Evolutionary conservation across 92 coral and sea anemone species (phyloP).

Genomic region (Epizoanthus stellaris): DNA sequence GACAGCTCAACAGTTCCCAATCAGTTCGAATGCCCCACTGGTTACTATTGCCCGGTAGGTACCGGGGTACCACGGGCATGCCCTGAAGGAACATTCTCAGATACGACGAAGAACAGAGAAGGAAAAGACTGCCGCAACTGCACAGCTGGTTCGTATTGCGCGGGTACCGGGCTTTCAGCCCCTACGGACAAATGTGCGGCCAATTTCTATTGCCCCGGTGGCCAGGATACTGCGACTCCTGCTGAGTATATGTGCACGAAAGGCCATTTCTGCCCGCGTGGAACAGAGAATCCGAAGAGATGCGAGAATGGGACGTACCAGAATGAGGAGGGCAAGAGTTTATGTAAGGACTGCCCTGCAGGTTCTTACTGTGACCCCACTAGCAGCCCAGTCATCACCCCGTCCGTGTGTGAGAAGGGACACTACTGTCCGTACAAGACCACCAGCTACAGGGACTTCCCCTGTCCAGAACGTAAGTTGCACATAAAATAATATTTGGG

Average conservation of each 20-base stretch:
- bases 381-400: constrained; percentile 79
- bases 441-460: constrained; percentile 78
- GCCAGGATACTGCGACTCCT: constrained; percentile 87
- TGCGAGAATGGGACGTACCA: constrained; percentile 76
- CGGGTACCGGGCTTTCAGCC: constrained; percentile 79
- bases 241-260: constrained; percentile 70
- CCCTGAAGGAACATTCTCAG: constrained; percentile 91
- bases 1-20: constrained; percentile 92
- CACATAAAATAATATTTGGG: background rate
- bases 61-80: constrained; percentile 89
- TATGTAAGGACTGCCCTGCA: constrained; percentile 62
- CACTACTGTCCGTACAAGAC: constrained; percentile 86
- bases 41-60: constrained; percentile 89
- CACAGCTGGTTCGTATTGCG: constrained; percentile 82
- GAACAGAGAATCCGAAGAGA: constrained; percentile 72
- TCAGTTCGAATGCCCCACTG: constrained; percentile 89
- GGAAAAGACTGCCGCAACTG: constrained; percentile 76
- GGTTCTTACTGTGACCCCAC: constrained; percentile 92
- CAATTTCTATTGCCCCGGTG: constrained; percentile 90
- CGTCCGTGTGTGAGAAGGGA: constrained; percentile 82
- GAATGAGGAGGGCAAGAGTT: background rate
- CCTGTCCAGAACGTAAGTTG: constrained; percentile 94
- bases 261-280: constrained; percentile 88
- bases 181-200: constrained; percentile 82
- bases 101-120: constrained; percentile 61